Evolutionary conservation across 2,888 invertebrate genomes (phyloP), one percentile per base, ranked within the genome.

Genomic region (Coleophora deauratella): DNA sequence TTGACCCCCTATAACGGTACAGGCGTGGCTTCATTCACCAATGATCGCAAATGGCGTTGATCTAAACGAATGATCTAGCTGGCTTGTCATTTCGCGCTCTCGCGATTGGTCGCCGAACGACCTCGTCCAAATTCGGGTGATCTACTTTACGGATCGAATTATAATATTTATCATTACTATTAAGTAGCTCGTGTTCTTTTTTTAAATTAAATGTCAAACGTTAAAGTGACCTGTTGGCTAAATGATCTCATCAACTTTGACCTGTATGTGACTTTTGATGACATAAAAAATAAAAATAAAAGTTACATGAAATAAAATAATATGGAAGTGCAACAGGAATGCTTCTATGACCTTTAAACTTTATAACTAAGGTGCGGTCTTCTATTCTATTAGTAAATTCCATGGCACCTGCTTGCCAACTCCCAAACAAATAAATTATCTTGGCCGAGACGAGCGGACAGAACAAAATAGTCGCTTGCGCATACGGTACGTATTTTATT

Each of bases 11-110:
- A 64, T 81, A 80, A 81, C 84, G 80, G 82, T 78, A 71, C 78
- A 81, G 84, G 84, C 84, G 84, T 67, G 75, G 84, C 81, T 55
- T 75, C 62, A 62, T 64, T 78, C 82, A 77, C 84, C 84, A 84
- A 84, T 84, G 73, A 73, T 65, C 70, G 67, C 72, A 54, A 59
- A 64, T 74, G 63, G 55, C 62, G 33, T 55, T 72, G 66, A 77
- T 80, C 80, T 79, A 81, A 81, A 71, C 80, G 80, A 79, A 78
- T 79, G 78, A 81, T 82, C 84, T 85, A 84, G 81, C 76, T 61
- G 53, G 68, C 73, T 66, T 79, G 84, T 84, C 84, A 82, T 75
- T 80, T 79, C 66, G 81, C 80, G 68, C 70, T 65, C 73, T 57
- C 66, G 68, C 62, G 75, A 85, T 85, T 85, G 84, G 84, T 66